Conservation (phyloP, 2,797 vertebrate species). For the Chelonia mydas region DNA sequence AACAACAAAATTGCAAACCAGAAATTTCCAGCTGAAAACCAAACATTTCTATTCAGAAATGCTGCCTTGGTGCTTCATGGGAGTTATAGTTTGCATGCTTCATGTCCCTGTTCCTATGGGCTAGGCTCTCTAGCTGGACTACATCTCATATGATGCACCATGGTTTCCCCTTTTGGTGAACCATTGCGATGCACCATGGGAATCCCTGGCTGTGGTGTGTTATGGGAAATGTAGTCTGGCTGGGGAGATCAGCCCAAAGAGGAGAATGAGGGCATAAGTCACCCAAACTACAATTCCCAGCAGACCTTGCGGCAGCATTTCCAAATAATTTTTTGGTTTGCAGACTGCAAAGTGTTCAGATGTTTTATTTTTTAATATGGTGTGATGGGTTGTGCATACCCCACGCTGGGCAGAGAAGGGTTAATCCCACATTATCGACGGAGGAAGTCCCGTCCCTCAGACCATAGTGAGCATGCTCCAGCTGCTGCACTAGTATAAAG, state of each 20-base stretch:
- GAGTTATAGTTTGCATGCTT: background rate
- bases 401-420: no score
- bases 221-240: rapidly evolving
- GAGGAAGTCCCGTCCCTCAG: no score
- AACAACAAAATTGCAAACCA: background rate
- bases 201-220: background rate
- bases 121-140: background rate
- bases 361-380: no score
- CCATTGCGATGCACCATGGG: background rate
- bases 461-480: no score
- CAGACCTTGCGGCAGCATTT: background rate
- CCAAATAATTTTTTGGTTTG: background rate
- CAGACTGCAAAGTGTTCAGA: no score
- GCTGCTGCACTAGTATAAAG: no score
- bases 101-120: background rate
- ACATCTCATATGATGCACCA: background rate
- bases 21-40: background rate
- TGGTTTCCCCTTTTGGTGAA: background rate
- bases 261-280: rapidly evolving
- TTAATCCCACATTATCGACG: no score
- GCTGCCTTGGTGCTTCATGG: background rate
- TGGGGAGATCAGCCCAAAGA: background rate
- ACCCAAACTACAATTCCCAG: background rate
- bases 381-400: no score
- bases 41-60: background rate